Evolutionary conservation across 2,888 invertebrate species (phyloP), one percentile per base, ranked within the genome.

Genomic region (Zelleria hepariella): DNA sequence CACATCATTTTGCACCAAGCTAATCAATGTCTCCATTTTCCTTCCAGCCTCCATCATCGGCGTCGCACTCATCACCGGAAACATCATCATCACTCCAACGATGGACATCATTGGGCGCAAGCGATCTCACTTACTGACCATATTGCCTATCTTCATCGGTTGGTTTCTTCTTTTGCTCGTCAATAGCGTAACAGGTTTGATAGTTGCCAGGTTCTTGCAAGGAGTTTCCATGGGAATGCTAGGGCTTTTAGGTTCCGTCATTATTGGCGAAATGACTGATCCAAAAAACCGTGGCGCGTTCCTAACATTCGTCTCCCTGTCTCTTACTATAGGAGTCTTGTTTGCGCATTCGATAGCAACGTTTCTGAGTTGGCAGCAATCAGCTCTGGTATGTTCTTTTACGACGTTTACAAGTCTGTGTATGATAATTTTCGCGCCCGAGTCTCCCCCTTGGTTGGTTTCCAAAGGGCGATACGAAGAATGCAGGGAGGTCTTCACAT

Each of bases 391-490:
- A 5, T 84, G 87, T 60, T 71, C 82, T 0, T 64, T 74, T 21
- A 76, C 90, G 20, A 84, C 90, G 1, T 66, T 89, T 5, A 66
- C 82, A 5, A 86, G 91, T 32, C 71, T 91, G 4, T 21, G 78
- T 3, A 77, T 85, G 74, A 78, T 73, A 0, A 68, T 77, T 10
- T 78, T 72, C 52, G 71, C 72, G 0, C 92, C 92, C 0, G 94
- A 94, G 76, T 90, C 93, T 5, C 93, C 93, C 0, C 87, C 87
- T 60, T 94, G 92, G 92, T 69, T 94, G 10, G 84, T 91, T 0
- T 81, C 89, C 0, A 90, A 86, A 66, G 90, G 89, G 0, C 82
- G 78, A 21, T 75, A 82, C 2, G 82, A 84, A 0, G 88, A 91
- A 57, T 92, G 93, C 3, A 82, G 88, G 62, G 70, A 76, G 21